Evolutionary conservation across 1,140 invertebrate species (phyloP).

Genomic region (Centruroides vittatus): DNA sequence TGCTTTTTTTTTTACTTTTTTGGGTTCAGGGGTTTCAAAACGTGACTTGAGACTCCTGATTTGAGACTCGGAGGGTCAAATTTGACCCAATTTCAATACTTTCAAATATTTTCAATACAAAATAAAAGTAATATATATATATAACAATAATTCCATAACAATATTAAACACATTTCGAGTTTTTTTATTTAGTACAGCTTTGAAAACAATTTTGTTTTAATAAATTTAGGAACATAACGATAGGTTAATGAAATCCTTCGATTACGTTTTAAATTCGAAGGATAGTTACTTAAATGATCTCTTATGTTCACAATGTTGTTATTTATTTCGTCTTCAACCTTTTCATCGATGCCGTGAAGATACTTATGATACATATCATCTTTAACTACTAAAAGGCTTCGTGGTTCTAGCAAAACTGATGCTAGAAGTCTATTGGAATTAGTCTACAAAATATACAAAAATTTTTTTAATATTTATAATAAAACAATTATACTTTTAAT

Average conservation of each 20-base stretch:
- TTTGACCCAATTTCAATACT: too few relatives aligned
- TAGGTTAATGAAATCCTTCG: slow-evolving; percentile 85
- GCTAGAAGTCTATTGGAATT: slow-evolving; percentile 2
- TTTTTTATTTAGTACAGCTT: too few relatives aligned
- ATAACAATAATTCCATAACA: too few relatives aligned
- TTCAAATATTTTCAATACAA: too few relatives aligned
- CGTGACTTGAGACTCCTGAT: too few relatives aligned
- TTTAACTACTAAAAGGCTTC: slow-evolving; percentile 74
- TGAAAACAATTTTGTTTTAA: slow-evolving; percentile 44
- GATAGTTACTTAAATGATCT: slow-evolving; percentile 38
- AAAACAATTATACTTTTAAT: too few relatives aligned
- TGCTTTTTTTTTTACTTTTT: too few relatives aligned
- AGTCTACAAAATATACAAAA: neutral
- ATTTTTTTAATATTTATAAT: too few relatives aligned
- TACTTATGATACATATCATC: slow-evolving; percentile 69
- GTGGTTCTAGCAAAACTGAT: slow-evolving; percentile 61
- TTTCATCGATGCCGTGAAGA: slow-evolving; percentile 78
- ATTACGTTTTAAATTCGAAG: slow-evolving; percentile 41
- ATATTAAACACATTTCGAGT: too few relatives aligned
- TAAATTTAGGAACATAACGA: slow-evolving; percentile 78
- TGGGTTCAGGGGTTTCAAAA: too few relatives aligned
- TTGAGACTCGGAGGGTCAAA: too few relatives aligned
- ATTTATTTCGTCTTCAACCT: slow-evolving; percentile 48
- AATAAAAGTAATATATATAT: too few relatives aligned
- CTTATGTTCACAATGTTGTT: slow-evolving; percentile 50